Conservation (phyloP, 2,888 invertebrate genomes). For the Scaptomyza flava region DNA sequence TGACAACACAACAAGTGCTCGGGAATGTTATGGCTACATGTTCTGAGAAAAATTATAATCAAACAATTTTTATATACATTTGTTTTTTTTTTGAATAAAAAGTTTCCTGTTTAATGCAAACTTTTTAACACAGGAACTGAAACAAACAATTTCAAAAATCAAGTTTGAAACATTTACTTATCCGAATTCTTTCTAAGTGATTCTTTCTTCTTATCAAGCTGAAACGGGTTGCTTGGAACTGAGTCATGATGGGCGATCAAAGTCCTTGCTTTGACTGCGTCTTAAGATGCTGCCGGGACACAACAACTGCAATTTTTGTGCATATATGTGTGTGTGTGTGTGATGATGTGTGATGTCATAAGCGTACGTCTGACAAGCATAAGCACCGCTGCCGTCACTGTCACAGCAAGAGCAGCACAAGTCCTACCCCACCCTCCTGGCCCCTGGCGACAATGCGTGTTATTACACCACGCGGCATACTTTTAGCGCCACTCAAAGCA, state of each 20-base stretch:
- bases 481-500: slow-evolving; percentile 72
- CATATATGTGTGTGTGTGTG: slow-evolving; percentile 26
- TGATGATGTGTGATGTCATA: slow-evolving; percentile 67
- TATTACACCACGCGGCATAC: slow-evolving; percentile 76
- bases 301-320: slow-evolving; percentile 35
- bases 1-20: slow-evolving; percentile 36
- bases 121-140: too few relatives aligned
- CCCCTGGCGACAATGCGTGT: slow-evolving; percentile 60
- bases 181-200: slow-evolving; percentile 9
- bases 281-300: slow-evolving; percentile 25
- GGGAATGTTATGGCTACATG: slow-evolving; percentile 7
- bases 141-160: too few relatives aligned
- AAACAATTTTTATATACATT: too few relatives aligned
- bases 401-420: slow-evolving; percentile 39
- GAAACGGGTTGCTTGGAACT: slow-evolving; percentile 20
- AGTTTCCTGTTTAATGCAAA: too few relatives aligned
- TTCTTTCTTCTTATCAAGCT: slow-evolving; percentile 51
- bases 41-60: slow-evolving; percentile 24
- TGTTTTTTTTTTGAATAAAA: too few relatives aligned
- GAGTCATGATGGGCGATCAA: slow-evolving; percentile 39
- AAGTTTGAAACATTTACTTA: too few relatives aligned
- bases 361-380: slow-evolving; percentile 75
- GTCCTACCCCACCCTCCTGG: neutral
- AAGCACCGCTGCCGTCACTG: slow-evolving; percentile 75
- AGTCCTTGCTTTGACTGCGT: slow-evolving; percentile 20